Conservation (phyloP, 2,888 invertebrate genomes). For the Trachelus stipa region DNA sequence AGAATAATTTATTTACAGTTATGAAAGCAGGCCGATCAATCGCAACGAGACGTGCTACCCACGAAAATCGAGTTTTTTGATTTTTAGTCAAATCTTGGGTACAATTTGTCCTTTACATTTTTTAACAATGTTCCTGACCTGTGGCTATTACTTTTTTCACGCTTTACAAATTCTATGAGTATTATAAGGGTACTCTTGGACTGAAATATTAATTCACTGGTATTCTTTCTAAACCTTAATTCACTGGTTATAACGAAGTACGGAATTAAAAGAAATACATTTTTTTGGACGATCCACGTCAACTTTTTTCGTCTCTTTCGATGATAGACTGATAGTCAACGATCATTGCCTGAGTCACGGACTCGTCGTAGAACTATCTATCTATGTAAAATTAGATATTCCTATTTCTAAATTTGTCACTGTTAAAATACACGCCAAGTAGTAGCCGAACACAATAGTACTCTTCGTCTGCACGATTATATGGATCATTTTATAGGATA, state of each 20-base stretch:
- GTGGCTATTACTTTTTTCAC: not conserved
- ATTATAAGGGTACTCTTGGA: not conserved
- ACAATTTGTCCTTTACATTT: not conserved
- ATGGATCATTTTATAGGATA: not conserved
- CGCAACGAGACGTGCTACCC: not conserved
- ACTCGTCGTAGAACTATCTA: not conserved
- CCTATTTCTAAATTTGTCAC: not conserved
- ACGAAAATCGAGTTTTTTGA: not conserved
- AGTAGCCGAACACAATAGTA: not conserved
- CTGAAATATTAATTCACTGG: not conserved
- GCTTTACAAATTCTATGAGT: not conserved
- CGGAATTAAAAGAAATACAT: not conserved
- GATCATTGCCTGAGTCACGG: not conserved
- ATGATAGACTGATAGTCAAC: not conserved
- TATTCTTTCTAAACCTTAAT: not conserved
- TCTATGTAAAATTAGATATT: not conserved
- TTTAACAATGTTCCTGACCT: not conserved
- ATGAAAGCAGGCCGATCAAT: not conserved
- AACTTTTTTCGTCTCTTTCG: not conserved
- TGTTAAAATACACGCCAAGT: not conserved
- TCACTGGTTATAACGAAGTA: not conserved
- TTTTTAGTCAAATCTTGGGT: not conserved
- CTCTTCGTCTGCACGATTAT: not conserved
- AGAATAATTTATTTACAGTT: constrained; percentile 52
- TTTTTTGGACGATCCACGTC: not conserved